Conservation (phyloP, 1,140 invertebrate genomes). For the Caenorhabditis remanei region DNA sequence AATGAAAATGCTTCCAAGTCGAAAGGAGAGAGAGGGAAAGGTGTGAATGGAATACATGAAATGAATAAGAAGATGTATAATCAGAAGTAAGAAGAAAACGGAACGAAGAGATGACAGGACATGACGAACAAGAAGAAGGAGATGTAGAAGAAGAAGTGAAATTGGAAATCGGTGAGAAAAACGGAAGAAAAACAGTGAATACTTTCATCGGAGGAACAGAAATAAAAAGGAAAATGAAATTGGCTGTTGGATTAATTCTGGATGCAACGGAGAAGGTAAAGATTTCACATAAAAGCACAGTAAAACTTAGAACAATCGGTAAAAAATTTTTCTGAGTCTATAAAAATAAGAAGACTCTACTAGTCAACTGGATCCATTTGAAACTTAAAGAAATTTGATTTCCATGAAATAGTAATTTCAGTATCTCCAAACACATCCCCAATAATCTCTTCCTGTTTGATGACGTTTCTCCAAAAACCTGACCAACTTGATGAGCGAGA, state of each 20-base stretch:
- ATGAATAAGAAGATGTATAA: not conserved
- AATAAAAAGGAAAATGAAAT: not conserved
- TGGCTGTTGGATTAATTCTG: not conserved
- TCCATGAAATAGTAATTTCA: too few species aligned
- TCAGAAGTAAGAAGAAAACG: not conserved
- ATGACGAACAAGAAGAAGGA: not conserved
- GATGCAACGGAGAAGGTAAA: too few species aligned
- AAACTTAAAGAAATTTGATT: too few species aligned
- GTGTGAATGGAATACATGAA: not conserved
- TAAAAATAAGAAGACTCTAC: too few species aligned
- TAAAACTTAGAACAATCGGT: too few species aligned
- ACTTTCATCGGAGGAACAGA: not conserved
- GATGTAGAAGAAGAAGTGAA: not conserved
- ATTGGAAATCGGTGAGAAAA: slow-evolving; percentile 11
- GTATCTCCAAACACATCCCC: too few species aligned
- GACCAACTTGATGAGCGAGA: not conserved
- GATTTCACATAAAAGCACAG: not conserved
- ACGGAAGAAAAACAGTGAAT: not conserved
- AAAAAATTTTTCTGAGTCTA: too few species aligned
- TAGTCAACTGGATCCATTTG: too few species aligned
- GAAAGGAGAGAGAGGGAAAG: not conserved
- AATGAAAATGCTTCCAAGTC: too few species aligned
- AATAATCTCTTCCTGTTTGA: too few species aligned
- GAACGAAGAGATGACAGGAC: slow-evolving; percentile 14
- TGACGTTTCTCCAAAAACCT: not conserved